A percentile compares a stretch with the other conserved stretches of the same genome.
These are phyloP conservation scores for Apogon talboti DNA, from an alignment of 2,797 vertebrate genomes.

Conservation along the genomic window DNA sequence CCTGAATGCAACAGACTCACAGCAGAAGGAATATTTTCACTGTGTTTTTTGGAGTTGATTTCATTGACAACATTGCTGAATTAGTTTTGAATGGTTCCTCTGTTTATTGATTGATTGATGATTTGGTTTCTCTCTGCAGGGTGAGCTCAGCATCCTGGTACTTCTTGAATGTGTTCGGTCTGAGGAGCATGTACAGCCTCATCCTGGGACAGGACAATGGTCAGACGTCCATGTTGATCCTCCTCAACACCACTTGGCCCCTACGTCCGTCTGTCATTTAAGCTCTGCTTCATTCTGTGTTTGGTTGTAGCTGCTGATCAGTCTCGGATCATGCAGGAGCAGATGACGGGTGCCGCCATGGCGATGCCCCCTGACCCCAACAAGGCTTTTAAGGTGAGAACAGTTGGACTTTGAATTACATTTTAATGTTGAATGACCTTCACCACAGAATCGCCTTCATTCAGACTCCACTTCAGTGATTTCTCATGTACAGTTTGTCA, in stretches of 20 bases:
- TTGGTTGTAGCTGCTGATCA: constrained; percentile 84
- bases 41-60: too few species aligned
- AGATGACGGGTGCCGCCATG: constrained; percentile 87
- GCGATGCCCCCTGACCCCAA: constrained; percentile 89
- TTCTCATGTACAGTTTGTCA: too few species aligned
- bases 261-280: neutral
- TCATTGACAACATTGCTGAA: too few species aligned
- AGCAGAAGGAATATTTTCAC: too few species aligned
- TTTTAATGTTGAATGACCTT: neutral
- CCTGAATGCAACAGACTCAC: too few species aligned
- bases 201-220: constrained; percentile 87
- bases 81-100: too few species aligned
- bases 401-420: neutral
- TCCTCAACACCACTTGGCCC: too few species aligned
- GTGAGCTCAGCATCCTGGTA: constrained; percentile 90
- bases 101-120: too few species aligned
- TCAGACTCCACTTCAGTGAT: neutral
- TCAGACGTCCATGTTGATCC: constrained; percentile 38
- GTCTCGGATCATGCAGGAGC: constrained; percentile 87
- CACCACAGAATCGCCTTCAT: neutral
- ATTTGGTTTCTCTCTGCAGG: constrained; percentile 58
- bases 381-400: constrained; percentile 86
- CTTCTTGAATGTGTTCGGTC: constrained; percentile 90
- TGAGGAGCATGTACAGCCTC: constrained; percentile 87
- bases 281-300: neutral